These are phyloP conservation scores for Seira ritae DNA, from an alignment of 2,888 invertebrate genomes.

Conservation along the genomic window DNA sequence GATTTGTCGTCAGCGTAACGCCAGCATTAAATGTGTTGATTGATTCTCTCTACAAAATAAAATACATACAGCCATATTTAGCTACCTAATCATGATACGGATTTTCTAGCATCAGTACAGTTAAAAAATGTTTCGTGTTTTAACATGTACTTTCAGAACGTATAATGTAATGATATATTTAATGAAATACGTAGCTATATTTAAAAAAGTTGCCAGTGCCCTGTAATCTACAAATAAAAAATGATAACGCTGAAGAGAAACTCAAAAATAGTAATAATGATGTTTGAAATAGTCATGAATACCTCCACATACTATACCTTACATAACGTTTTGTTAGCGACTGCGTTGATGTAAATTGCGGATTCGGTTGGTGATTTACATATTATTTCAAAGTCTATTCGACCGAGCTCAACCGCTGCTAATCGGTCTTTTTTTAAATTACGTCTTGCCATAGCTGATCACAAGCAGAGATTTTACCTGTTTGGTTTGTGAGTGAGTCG, in stretches of 20 bases:
- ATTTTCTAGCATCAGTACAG: background rate
- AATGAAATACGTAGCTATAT: background rate
- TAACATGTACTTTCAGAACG: background rate
- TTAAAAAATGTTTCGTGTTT: background rate
- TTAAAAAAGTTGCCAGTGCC: background rate
- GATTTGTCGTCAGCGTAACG: too few relatives aligned
- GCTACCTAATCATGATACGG: conserved; percentile 4
- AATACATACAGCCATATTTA: conserved; percentile 9
- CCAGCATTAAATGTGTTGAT: background rate
- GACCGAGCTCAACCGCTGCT: too few relatives aligned
- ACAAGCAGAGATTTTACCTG: too few relatives aligned
- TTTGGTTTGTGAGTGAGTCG: too few relatives aligned
- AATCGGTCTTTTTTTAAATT: too few relatives aligned
- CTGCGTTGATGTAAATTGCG: too few relatives aligned
- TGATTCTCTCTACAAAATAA: conserved; percentile 10
- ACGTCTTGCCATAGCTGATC: too few relatives aligned
- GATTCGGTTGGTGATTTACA: too few relatives aligned
- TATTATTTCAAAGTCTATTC: too few relatives aligned
- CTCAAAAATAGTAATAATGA: background rate
- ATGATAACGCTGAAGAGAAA: background rate
- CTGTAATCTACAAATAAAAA: background rate
- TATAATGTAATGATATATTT: background rate
- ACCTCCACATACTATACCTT: too few relatives aligned
- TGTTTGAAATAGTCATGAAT: conserved; percentile 5
- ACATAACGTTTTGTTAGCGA: too few relatives aligned